Evolutionary conservation across 2,113 vertebrate species (phyloP).

Genomic region (Euleptes europaea): DNA sequence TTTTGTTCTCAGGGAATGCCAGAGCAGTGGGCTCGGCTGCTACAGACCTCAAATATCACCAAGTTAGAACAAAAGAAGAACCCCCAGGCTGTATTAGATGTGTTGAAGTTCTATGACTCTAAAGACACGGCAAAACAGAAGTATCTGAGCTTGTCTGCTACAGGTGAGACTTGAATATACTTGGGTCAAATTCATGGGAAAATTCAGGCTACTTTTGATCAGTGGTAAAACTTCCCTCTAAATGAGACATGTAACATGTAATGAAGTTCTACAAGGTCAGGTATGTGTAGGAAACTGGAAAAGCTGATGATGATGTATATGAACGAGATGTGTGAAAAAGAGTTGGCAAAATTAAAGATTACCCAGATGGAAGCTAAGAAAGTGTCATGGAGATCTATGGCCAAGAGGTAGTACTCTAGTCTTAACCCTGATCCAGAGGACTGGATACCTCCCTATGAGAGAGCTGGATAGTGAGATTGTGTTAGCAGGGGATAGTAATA

Average conservation of each 20-base stretch:
- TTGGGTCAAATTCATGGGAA: not conserved
- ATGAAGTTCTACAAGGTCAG: not conserved
- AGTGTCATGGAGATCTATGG: not conserved
- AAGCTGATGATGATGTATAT: not conserved
- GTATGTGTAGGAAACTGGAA: not conserved
- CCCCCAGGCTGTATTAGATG: constrained; percentile 95
- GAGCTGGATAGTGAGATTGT: too few relatives aligned
- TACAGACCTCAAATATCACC: constrained; percentile 98
- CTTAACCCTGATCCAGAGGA: too few relatives aligned
- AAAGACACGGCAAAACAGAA: constrained; percentile 95
- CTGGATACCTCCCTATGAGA: too few relatives aligned
- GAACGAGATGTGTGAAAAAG: not conserved
- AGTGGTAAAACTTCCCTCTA: not conserved
- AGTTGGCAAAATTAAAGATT: too few relatives aligned
- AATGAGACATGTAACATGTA: not conserved
- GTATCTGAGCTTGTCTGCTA: constrained; percentile 94
- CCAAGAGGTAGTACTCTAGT: not conserved
- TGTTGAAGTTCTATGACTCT: constrained; percentile 97
- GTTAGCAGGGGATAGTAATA: too few relatives aligned
- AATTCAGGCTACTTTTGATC: not conserved
- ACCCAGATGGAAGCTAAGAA: not conserved
- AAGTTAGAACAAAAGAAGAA: constrained; percentile 99
- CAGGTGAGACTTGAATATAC: constrained; percentile 75
- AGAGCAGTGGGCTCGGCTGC: constrained; percentile 95
- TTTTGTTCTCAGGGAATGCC: constrained; percentile 88